Evolutionary conservation across 2,113 vertebrate genomes (phyloP), one percentile per base, ranked within the genome.

Genomic region (Ceyx margarethae): DNA sequence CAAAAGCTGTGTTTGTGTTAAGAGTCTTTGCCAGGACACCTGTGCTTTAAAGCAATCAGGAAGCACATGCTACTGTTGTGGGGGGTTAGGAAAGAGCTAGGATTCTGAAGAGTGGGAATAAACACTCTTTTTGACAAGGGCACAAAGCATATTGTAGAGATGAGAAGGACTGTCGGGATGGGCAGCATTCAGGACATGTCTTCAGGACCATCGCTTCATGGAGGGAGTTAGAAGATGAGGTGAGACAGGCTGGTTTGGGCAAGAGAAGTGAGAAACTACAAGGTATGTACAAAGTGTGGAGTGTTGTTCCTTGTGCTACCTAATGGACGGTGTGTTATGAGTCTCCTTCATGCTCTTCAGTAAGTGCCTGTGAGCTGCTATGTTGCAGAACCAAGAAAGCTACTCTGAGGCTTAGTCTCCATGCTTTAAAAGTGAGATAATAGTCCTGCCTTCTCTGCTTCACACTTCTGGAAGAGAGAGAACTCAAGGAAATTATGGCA

Each of bases 241-340:
- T 86, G 33, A 81, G 20, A 26, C 22, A 9, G 23, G 35, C 35
- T 87, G 46, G 57, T 50, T 60, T 40, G 16, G 37, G 17, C 50
- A 84, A 11, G 62, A 69, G 45, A 72, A 61, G 15, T 35, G 42
- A 75, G 73, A 84, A 81, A 13, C 61, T 73, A 7, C 18, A 11
- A 22, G 65, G 29, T 60, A 6, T 13, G 13, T 45, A 83, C 54
- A 87, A 88, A 54, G 22, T 7, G 7, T 26, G 22, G 48, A 61
- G 21, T 54, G n/a, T 53, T 74, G 13, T 72, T 1, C 1, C 45
- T 51, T 7, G 1, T 54, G 18, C 31, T 76, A 2, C 1, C 0
- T 43, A 13, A 62, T 62, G 77, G 50, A 81, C 75, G 42, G 28
- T 53, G 80, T 20, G 21, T 62, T 87, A 6, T 10, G 31, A 86